Evolutionary conservation across 2,888 invertebrate genomes (phyloP).

Genomic region (Sylvicola cinctus): DNA sequence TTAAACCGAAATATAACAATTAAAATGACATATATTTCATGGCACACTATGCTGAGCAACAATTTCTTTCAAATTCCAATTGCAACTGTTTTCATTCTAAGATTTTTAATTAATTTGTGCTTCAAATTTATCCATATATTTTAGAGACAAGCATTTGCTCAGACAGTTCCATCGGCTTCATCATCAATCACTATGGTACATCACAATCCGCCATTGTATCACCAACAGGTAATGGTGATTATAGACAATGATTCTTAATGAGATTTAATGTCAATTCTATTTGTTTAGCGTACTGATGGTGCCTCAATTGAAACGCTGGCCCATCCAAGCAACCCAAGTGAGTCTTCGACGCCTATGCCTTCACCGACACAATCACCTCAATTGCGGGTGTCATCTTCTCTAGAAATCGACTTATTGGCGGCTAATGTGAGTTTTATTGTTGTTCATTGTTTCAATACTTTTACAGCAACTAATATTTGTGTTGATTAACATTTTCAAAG

Average conservation of each 20-base stretch:
- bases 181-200: constrained; percentile 14
- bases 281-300: constrained; percentile 24
- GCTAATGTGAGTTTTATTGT: constrained; percentile 9
- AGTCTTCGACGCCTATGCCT: constrained; percentile 23
- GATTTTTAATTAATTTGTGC: too few species aligned
- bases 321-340: constrained; percentile 18
- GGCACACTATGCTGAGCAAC: too few species aligned
- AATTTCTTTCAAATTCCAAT: too few species aligned
- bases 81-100: constrained; percentile 25
- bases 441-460: constrained; percentile 12
- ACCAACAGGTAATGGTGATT: too few species aligned
- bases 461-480: constrained; percentile 20
- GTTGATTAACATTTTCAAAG: constrained; percentile 8
- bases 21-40: too few species aligned
- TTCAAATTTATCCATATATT: too few species aligned
- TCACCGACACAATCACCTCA: constrained; percentile 20
- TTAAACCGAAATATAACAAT: too few species aligned
- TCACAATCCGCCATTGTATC: neutral
- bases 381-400: constrained; percentile 32
- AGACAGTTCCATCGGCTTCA: constrained; percentile 11
- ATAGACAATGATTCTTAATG: too few species aligned
- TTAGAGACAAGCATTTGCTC: constrained; percentile 10
- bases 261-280: too few species aligned
- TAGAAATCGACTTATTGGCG: constrained; percentile 24
- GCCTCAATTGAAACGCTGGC: constrained; percentile 21